A percentile compares a stretch with the other conserved stretches of the same genome.
Conservation (phyloP, 2,888 invertebrate species). For the Ornithoptera alexandrae region DNA sequence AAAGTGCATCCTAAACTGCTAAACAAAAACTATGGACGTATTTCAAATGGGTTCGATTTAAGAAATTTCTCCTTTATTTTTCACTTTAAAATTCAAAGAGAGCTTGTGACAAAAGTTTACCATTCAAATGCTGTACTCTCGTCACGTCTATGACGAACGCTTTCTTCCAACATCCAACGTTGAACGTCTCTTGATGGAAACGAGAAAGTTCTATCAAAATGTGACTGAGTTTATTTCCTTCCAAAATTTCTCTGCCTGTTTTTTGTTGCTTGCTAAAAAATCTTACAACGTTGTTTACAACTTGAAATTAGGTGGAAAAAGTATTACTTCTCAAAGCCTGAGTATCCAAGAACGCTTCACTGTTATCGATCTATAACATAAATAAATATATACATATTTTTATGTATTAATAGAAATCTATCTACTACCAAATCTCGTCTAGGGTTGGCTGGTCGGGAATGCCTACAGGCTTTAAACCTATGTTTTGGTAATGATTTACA, state of each 20-base stretch:
- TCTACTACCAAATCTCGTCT: too few species aligned
- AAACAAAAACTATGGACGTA: not conserved
- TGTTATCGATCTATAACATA: too few species aligned
- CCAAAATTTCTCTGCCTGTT: not conserved
- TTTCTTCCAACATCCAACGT: not conserved
- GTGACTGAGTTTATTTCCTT: not conserved
- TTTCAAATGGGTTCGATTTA: not conserved
- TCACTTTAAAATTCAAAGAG: not conserved
- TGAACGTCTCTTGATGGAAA: constrained; percentile 5
- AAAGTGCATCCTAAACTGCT: not conserved
- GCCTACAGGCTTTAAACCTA: too few species aligned
- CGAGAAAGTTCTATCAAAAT: not conserved
- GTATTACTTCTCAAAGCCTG: too few species aligned
- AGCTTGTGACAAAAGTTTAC: not conserved
- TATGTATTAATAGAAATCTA: too few species aligned
- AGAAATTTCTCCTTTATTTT: not conserved
- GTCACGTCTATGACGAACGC: constrained; percentile 3
- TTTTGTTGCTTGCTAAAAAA: not conserved
- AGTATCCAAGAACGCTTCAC: too few species aligned
- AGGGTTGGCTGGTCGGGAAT: too few species aligned
- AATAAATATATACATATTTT: too few species aligned
- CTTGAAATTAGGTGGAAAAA: not conserved
- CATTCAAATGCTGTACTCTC: not conserved
- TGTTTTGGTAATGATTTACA: too few species aligned
- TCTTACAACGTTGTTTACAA: not conserved